phyloP scores from a whole-genome alignment of 1,140 invertebrate species.

The Tetranychus cinnabarinus region DNA sequence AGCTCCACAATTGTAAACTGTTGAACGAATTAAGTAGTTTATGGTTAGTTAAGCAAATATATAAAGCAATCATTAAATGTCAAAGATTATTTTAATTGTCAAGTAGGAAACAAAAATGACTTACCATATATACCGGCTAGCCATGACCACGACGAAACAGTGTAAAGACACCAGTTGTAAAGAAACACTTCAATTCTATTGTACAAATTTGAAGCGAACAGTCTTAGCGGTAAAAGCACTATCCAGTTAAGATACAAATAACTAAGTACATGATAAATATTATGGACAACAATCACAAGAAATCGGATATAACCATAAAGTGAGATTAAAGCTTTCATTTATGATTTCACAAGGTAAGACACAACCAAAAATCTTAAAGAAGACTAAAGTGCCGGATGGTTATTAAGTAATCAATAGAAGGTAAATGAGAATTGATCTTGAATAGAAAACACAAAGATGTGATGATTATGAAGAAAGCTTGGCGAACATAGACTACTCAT shows the following conservation, averaged over 20 bases:
- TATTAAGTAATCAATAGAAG: no score
- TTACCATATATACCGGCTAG: background rate
- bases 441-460: no score
- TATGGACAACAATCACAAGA: conserved; percentile 18
- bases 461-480: no score
- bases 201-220: background rate
- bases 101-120: background rate
- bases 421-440: no score
- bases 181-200: conserved; percentile 6
- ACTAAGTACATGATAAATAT: conserved; percentile 5
- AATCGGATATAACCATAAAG: background rate
- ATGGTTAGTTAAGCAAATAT: background rate
- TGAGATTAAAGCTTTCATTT: background rate
- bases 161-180: conserved; percentile 8
- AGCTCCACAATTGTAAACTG: conserved; percentile 4
- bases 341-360: no score
- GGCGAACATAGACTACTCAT: no score
- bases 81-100: background rate
- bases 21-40: background rate
- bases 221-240: conserved; percentile 6
- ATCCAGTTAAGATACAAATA: conserved; percentile 7
- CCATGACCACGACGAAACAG: conserved; percentile 6
- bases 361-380: no score
- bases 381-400: no score
- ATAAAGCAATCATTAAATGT: background rate